These are phyloP conservation scores for Nyctalus aviator DNA, from an alignment of 2,797 vertebrate species.

Conservation along the genomic window DNA sequence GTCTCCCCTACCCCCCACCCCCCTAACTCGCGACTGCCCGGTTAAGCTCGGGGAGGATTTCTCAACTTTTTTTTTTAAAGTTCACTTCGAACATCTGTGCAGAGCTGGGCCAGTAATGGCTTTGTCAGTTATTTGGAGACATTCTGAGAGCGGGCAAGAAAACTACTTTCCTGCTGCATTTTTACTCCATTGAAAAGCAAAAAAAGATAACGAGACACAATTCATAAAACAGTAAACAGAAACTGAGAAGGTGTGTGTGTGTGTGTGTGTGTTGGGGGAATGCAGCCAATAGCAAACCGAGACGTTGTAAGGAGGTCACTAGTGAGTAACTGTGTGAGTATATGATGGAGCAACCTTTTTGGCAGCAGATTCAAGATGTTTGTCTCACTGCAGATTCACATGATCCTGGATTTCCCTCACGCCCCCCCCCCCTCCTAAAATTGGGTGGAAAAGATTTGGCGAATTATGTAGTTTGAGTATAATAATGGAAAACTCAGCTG, in stretches of 20 bases:
- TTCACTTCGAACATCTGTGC: conserved; percentile 60
- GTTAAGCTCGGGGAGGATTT: conserved; percentile 41
- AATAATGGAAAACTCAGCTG: conserved; percentile 73
- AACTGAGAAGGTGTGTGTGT: background rate
- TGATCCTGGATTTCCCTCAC: background rate
- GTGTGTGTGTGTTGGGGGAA: background rate
- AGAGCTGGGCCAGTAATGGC: conserved; percentile 9
- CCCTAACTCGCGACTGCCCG: background rate
- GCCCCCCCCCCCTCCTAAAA: background rate
- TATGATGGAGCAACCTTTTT: conserved; percentile 41
- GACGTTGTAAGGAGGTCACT: conserved; percentile 69
- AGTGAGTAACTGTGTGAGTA: background rate
- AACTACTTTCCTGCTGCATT: conserved; percentile 17
- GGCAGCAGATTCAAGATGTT: conserved; percentile 73
- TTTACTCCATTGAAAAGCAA: conserved; percentile 20
- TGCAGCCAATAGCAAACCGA: background rate
- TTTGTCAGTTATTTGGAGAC: conserved; percentile 67
- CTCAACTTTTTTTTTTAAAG: conserved; percentile 68
- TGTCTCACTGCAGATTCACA: conserved; percentile 70
- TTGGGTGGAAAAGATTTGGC: conserved; percentile 63
- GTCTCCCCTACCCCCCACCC: too few relatives aligned
- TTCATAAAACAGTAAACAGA: background rate
- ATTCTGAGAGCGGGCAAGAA: conserved; percentile 33
- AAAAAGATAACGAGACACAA: conserved; percentile 4
- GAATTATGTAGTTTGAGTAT: conserved; percentile 60